These are phyloP conservation scores for Pungitius pungitius DNA, from an alignment of 2,113 vertebrate genomes.

Conservation along the genomic window DNA sequence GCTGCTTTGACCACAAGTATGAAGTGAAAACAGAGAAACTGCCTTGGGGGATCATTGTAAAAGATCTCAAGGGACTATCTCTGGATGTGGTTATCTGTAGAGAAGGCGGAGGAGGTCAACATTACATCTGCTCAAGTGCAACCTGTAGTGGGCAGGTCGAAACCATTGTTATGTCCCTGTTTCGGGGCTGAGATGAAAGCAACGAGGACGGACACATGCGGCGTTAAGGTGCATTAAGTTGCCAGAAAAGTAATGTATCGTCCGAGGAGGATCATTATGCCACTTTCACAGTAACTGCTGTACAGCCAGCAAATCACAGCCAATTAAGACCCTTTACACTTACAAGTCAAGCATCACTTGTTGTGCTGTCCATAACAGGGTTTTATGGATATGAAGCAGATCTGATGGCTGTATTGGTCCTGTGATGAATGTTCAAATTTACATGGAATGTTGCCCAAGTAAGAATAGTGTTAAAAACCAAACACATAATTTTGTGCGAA, in stretches of 20 bases:
- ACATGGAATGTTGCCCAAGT: constrained; percentile 45
- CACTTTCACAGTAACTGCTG: constrained; percentile 41
- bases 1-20: constrained; percentile 42
- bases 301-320: constrained; percentile 66
- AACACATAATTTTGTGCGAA: constrained; percentile 25
- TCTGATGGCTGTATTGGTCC: constrained; percentile 61
- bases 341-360: constrained; percentile 77
- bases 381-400: constrained; percentile 72
- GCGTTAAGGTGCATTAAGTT: constrained; percentile 54
- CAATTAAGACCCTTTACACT: constrained; percentile 77
- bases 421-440: constrained; percentile 64
- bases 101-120: constrained; percentile 45
- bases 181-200: constrained; percentile 19
- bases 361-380: constrained; percentile 69
- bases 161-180: constrained; percentile 22
- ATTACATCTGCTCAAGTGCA: constrained; percentile 32
- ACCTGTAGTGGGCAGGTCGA: constrained; percentile 36
- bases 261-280: constrained; percentile 56
- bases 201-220: constrained; percentile 28
- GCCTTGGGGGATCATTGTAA: constrained; percentile 31
- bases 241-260: constrained; percentile 61
- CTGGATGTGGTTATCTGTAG: constrained; percentile 26
- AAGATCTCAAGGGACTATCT: constrained; percentile 26
- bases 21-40: constrained; percentile 23
- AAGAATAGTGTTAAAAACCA: constrained; percentile 46